Conservation (phyloP, 2,113 vertebrate genomes). For the Psilopogon haemacephalus region DNA sequence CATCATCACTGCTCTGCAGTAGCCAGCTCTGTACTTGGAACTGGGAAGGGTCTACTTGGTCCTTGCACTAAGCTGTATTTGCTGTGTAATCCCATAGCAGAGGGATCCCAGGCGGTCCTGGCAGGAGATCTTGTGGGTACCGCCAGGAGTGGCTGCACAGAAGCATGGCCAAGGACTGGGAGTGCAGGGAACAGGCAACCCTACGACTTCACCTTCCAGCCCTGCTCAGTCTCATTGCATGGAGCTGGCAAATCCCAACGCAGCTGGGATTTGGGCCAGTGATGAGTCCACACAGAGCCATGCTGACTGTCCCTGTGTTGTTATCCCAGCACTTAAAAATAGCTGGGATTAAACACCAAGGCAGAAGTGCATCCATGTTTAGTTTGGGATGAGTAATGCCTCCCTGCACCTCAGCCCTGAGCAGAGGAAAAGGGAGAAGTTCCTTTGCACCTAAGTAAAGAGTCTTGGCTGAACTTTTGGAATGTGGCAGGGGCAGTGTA, state of each 20-base stretch:
- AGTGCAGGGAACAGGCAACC: rapidly evolving
- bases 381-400: slow-evolving; percentile 20
- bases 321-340: slow-evolving; percentile 15
- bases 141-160: neutral
- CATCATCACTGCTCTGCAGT: neutral
- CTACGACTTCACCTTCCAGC: neutral
- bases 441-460: slow-evolving; percentile 17
- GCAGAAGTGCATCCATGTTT: neutral
- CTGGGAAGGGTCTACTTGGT: neutral
- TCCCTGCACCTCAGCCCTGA: neutral
- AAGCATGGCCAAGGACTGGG: neutral
- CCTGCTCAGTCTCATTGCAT: neutral
- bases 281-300: neutral
- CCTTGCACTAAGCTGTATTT: rapidly evolving
- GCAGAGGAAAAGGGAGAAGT: neutral
- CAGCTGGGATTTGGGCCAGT: neutral
- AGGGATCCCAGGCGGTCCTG: rapidly evolving
- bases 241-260: neutral
- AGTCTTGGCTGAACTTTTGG: neutral
- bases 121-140: rapidly evolving
- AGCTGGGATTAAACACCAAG: neutral
- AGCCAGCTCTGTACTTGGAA: neutral
- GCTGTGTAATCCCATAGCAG: neutral
- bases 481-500: neutral
- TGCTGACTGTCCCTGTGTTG: neutral